Evolutionary conservation across 2,797 vertebrate genomes (phyloP).

Genomic region (Myripristis jacobus): DNA sequence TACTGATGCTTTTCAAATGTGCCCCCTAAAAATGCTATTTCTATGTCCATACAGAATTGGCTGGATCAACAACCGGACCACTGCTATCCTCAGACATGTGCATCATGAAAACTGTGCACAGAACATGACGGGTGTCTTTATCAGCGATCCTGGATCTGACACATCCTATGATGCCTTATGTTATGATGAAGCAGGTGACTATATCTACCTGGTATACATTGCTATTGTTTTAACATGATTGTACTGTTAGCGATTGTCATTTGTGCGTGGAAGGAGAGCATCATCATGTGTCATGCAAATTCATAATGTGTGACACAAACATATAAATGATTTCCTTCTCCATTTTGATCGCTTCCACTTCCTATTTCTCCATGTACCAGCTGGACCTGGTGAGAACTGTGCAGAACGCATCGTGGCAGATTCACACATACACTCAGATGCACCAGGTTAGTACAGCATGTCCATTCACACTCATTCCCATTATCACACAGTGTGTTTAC

Average conservation of each 20-base stretch:
- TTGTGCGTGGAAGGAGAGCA: background rate
- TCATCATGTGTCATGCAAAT: background rate
- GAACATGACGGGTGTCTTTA: conserved; percentile 83
- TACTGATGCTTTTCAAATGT: background rate
- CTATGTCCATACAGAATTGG: conserved; percentile 84
- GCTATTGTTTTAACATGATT: background rate
- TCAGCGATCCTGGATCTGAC: background rate
- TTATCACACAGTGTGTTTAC: background rate
- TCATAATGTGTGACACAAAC: background rate
- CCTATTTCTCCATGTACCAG: conserved; percentile 37
- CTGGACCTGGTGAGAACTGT: conserved; percentile 59
- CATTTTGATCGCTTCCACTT: conserved; percentile 12
- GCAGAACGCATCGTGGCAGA: fast-evolving
- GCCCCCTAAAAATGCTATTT: conserved; percentile 3
- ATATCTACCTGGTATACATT: background rate
- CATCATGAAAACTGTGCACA: conserved; percentile 84
- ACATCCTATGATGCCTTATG: conserved; percentile 85
- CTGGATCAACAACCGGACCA: conserved; percentile 80
- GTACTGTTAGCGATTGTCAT: background rate
- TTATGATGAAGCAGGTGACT: conserved; percentile 86
- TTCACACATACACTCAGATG: background rate
- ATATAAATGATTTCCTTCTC: background rate
- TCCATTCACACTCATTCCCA: background rate
- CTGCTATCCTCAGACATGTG: conserved; percentile 85
- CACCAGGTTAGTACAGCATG: conserved; percentile 51